Conservation (phyloP, 2,888 invertebrate species). For the Mycogona germanica region DNA sequence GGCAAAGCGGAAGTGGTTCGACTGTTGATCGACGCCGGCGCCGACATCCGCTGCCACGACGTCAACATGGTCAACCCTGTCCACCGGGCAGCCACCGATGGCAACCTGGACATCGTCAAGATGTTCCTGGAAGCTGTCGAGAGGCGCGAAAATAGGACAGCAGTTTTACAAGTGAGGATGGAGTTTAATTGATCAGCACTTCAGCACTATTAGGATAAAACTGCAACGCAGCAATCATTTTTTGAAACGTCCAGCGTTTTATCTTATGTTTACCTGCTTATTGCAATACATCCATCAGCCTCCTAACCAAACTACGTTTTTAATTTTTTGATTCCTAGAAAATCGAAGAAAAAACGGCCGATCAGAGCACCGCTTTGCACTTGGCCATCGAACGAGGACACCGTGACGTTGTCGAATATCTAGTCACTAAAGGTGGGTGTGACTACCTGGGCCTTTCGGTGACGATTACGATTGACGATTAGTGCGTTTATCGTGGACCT, state of each 20-base stretch:
- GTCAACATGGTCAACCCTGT: conserved; percentile 35
- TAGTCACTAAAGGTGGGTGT: conserved; percentile 24
- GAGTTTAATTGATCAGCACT: too few species aligned
- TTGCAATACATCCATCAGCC: neutral
- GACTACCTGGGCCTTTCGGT: too few species aligned
- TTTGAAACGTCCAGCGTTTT: too few species aligned
- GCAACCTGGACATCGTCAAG: conserved; percentile 25
- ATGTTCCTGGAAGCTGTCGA: conserved; percentile 23
- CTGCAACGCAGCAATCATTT: too few species aligned
- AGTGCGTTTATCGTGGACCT: too few species aligned
- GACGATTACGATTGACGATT: too few species aligned
- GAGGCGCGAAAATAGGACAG: conserved; percentile 26
- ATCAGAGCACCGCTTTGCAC: conserved; percentile 35
- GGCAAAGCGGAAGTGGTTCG: conserved; percentile 32
- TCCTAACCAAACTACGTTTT: neutral
- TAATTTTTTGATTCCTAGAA: too few species aligned
- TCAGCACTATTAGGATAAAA: too few species aligned
- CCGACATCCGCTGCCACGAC: conserved; percentile 27
- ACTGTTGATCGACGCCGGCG: conserved; percentile 33
- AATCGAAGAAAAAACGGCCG: conserved; percentile 34
- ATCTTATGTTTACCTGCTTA: too few species aligned
- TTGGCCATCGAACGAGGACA: conserved; percentile 37
- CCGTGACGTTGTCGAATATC: conserved; percentile 29
- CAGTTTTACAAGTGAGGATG: too few species aligned
- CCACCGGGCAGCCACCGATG: conserved; percentile 34